A percentile compares a stretch with the other conserved stretches of the same genome.
phyloP scores from a whole-genome alignment of 2,888 invertebrate genomes.

The Nezara viridula region DNA sequence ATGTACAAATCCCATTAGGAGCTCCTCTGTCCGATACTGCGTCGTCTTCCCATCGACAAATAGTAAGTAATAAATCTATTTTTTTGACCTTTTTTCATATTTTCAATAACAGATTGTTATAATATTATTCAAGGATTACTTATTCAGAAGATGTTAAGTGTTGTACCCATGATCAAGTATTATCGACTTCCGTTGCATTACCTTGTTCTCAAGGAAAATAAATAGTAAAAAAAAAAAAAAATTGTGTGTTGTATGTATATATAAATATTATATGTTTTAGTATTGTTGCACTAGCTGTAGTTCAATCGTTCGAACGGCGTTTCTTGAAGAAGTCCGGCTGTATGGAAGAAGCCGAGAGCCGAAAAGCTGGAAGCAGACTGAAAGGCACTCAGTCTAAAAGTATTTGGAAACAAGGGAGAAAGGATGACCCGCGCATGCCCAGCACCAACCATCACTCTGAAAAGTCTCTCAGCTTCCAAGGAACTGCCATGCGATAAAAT shows the following conservation, averaged over 20 bases:
- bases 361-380: background rate
- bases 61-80: background rate
- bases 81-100: background rate
- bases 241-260: background rate
- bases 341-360: background rate
- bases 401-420: conserved; percentile 32
- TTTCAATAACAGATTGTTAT: background rate
- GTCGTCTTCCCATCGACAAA: background rate
- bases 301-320: background rate
- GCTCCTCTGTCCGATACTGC: background rate
- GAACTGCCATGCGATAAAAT: background rate
- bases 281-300: background rate
- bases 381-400: conserved; percentile 15
- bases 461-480: background rate
- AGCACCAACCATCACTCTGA: background rate
- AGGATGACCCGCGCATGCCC: conserved; percentile 28
- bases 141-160: background rate
- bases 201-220: background rate
- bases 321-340: background rate
- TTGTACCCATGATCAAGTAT: background rate
- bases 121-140: background rate
- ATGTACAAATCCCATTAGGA: conserved; percentile 51
- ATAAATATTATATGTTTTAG: background rate
- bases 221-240: background rate
- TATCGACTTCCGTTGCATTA: background rate